Conservation (phyloP, 1,140 invertebrate species). For the Pseudomyrmex pallidus region DNA sequence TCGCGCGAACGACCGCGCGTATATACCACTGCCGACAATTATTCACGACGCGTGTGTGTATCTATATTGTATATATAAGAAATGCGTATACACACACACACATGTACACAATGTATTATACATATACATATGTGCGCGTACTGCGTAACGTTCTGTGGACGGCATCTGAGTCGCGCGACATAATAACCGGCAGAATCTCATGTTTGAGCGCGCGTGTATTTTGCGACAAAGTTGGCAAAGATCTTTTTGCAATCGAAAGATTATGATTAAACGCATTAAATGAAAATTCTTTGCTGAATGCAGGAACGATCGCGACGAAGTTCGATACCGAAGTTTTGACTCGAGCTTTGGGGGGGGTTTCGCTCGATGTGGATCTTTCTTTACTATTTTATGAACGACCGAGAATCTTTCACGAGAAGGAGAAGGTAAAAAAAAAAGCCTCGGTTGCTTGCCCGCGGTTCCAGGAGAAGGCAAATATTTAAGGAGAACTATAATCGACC, state of each 20-base stretch:
- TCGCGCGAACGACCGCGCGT: conserved; percentile 23
- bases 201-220: background rate
- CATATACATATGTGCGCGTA: no score
- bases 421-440: background rate
- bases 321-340: no score
- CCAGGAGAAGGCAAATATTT: conserved; percentile 66
- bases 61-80: conserved; percentile 22
- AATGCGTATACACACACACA: background rate
- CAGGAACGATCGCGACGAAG: no score
- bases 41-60: conserved; percentile 9
- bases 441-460: background rate
- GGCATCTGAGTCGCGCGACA: background rate
- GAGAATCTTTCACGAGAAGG: background rate
- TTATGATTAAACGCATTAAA: background rate
- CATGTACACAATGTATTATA: background rate
- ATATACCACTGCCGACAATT: conserved; percentile 49
- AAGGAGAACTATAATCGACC: conserved; percentile 59
- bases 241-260: no score
- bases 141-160: background rate
- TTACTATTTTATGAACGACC: background rate
- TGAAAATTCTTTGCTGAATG: no score
- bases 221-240: no score
- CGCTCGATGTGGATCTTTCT: no score
- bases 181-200: background rate
- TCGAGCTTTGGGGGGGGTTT: no score